A percentile compares a stretch with the other conserved stretches of the same genome.
Conservation (phyloP, 2,113 vertebrate genomes). For the Sorex araneus region DNA sequence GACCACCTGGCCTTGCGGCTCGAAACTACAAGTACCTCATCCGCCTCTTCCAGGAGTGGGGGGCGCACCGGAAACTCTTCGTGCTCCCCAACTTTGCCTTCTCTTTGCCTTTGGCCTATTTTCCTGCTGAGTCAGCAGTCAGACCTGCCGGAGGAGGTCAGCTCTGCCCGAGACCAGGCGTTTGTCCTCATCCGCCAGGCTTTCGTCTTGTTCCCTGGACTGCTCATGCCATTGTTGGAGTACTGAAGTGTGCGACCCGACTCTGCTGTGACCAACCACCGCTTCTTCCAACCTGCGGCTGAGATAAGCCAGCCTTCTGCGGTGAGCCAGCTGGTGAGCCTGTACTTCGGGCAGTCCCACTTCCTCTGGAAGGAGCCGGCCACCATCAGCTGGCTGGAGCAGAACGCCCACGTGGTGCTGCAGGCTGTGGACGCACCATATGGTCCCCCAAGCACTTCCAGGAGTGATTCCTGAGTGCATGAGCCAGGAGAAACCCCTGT, state of each 20-base stretch:
- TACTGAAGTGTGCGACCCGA: slow-evolving; percentile 95
- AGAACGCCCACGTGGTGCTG: slow-evolving; percentile 92
- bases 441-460: too few species aligned
- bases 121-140: slow-evolving; percentile 95
- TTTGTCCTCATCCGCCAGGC: slow-evolving; percentile 92
- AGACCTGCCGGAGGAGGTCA: slow-evolving; percentile 90
- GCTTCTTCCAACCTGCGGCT: slow-evolving; percentile 94
- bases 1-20: slow-evolving; percentile 96
- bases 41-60: slow-evolving; percentile 96
- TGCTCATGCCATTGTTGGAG: slow-evolving; percentile 95
- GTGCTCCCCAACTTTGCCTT: slow-evolving; percentile 98
- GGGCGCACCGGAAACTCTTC: slow-evolving; percentile 96
- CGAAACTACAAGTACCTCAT: slow-evolving; percentile 93
- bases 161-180: slow-evolving; percentile 87
- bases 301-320: slow-evolving; percentile 94
- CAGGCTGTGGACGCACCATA: slow-evolving; percentile 90
- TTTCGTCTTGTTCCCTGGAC: slow-evolving; percentile 97
- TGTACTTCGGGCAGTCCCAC: slow-evolving; percentile 95
- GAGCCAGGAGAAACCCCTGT: too few species aligned
- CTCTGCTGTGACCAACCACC: slow-evolving; percentile 89
- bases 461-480: too few species aligned
- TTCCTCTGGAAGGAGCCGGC: slow-evolving; percentile 94
- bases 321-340: slow-evolving; percentile 93
- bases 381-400: slow-evolving; percentile 96
- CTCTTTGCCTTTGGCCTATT: slow-evolving; percentile 94